Base-by-base conservation (phyloP, 1,140 invertebrate species). In the Gonioctena quinquepunctata region DNA sequence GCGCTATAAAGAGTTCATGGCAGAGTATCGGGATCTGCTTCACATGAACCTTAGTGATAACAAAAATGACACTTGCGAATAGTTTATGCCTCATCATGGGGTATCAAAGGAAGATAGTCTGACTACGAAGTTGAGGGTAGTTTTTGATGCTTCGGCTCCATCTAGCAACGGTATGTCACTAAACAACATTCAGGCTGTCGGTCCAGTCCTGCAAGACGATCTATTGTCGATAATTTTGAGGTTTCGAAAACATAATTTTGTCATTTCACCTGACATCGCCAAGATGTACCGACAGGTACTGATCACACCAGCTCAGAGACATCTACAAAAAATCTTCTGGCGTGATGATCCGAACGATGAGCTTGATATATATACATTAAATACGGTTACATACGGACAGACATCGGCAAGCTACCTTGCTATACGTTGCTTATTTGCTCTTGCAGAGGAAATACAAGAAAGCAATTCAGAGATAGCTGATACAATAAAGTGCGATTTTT, bases 181-280 rank as follows among this genome's bases (percentile, higher is more conserved):
- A 16, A 84, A 84, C 67, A 77, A 83, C 33, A 71, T 77, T 7
- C 74, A 82, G 8, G 68, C 77, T 19, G 72, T 77, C 4, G 84
- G 84, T 2, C 82, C 83, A 5, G 78, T 65, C 2, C 68, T 85
- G 13, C 84, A 85, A 56, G 70, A 82, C 23, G 82, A 85, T 19
- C 85, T 19, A 74, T 82, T 57, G 64, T 74, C 8, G 77, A 84
- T 49, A 25, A 7, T 86, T 16, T 19, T 83, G 0, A 66, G 81
- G 11, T 87, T 86, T 74, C 68, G 83, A 21, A 72, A 69, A 6
- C 77, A 81, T 60, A 52, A 61, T 28, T 16, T 66, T 59, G 80
- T 80, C 16, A 73, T 86, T 13, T 69, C 73, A 18, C 79, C 77
- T 1, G 84, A 86, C 52, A 80, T 86, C 4, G 59, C 69, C 4